Evolutionary conservation across 2,113 vertebrate genomes (phyloP), one percentile per base, ranked within the genome.

Genomic region (Elgaria multicarinata): DNA sequence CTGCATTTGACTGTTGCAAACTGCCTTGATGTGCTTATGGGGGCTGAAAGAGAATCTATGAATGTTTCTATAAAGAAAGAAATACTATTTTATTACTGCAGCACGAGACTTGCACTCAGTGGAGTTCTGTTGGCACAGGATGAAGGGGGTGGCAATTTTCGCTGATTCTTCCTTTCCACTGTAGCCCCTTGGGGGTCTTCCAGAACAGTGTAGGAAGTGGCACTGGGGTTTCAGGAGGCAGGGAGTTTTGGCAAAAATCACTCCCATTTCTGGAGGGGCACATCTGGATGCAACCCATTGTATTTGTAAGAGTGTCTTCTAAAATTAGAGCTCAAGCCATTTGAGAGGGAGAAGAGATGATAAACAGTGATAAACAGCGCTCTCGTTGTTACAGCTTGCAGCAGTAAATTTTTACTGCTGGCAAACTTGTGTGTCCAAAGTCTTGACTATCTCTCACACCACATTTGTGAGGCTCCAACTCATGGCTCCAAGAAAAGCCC

Each of bases 391-490:
- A 39, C 78, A 62, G 93, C 28, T 44, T 26, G 28, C 26, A 36
- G 36, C 36, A 80, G 36, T 22, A 88, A 93, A 89, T 83, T 33
- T 0, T 87, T 74, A 78, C 87, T 24, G 86, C 62, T 53, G 2
- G 46, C 76, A 81, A 85, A 91, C 14, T 31, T 91, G 22, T 93
- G 39, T 86, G 33, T 6, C 62, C 28, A 50, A 50, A 83, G 4
- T 44, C 53, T 89, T 53, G 64, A 36, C 24, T 3, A 20, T 46
- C 28, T 77, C 72, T 6, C 8, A 31, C 39, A 42, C 71, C 89
- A 87, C n/a, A 50, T 58, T 28, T 50, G n/a, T 58, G 22, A 91
- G 46, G 28, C 50, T 87, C 62, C 86, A 6, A 31, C 14, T 39
- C 50, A 90, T 1, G 0, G 16, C 55, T 87, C 28, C 13, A 26